phyloP scores from a whole-genome alignment of 2,888 invertebrate species.

The Drosophila fungiperda region DNA sequence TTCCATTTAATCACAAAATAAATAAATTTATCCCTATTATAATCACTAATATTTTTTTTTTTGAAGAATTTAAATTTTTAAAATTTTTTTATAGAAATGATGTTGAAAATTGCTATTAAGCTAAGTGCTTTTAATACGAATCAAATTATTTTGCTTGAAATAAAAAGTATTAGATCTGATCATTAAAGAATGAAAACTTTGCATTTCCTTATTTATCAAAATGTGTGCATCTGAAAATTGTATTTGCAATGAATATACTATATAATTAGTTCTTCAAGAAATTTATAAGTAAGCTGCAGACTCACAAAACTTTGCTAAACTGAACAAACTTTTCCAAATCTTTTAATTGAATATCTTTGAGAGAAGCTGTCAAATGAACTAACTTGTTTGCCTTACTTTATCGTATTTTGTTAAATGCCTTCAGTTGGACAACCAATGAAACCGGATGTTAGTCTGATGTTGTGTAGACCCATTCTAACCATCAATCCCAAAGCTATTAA shows the following conservation, averaged over 20 bases:
- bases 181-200: neutral
- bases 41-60: neutral
- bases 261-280: constrained; percentile 5
- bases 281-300: constrained; percentile 4
- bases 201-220: too few relatives aligned
- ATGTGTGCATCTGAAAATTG: neutral
- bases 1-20: neutral
- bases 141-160: neutral
- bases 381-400: neutral
- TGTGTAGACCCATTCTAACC: constrained; percentile 6
- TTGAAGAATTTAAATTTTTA: neutral
- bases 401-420: constrained; percentile 1
- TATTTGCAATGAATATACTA: neutral
- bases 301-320: neutral
- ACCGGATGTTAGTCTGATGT: constrained; percentile 5
- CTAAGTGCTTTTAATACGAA: neutral
- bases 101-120: neutral
- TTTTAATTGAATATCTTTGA: neutral
- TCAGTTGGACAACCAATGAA: neutral
- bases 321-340: constrained; percentile 1
- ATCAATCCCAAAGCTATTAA: constrained; percentile 30
- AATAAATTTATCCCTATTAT: neutral
- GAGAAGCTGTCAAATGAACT: neutral
- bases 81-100: too few relatives aligned
- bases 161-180: neutral